phyloP scores from a whole-genome alignment of 2,113 vertebrate species.

The Syngnathus typhle region DNA sequence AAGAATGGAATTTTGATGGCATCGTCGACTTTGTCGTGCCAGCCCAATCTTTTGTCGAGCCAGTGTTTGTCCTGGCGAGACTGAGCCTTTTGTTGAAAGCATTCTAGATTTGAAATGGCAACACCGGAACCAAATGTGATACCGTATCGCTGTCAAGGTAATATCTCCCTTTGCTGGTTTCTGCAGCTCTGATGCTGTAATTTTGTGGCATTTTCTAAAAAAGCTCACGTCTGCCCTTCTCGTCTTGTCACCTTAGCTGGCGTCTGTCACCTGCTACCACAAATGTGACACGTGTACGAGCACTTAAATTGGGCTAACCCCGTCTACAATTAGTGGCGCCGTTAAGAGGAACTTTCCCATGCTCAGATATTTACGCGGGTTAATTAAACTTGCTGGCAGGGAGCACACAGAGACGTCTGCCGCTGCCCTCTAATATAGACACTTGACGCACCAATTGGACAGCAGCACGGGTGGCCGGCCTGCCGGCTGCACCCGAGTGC shows the following conservation, averaged over 20 bases:
- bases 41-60: conserved; percentile 37
- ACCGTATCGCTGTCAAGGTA: neutral
- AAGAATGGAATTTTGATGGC: conserved; percentile 58
- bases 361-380: conserved; percentile 66
- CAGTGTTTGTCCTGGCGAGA: conserved; percentile 54
- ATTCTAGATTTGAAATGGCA: neutral
- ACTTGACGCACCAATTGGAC: conserved; percentile 20
- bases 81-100: neutral
- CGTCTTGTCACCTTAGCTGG: neutral
- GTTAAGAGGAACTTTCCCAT: conserved; percentile 67
- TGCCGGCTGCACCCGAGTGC: conserved; percentile 8
- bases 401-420: conserved; percentile 26
- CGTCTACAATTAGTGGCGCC: conserved; percentile 62
- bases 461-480: conserved; percentile 31
- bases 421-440: conserved; percentile 44
- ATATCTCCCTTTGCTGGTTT: neutral
- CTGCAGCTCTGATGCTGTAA: neutral
- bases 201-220: neutral
- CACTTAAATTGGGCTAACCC: conserved; percentile 36
- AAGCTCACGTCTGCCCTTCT: neutral
- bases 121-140: neutral
- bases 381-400: conserved; percentile 63
- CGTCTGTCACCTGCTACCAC: conserved; percentile 15
- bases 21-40: conserved; percentile 46
- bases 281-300: conserved; percentile 39